Evolutionary conservation across 2,113 vertebrate genomes (phyloP), one percentile per base, ranked within the genome.

Genomic region (Hippocampus guttulatus): DNA sequence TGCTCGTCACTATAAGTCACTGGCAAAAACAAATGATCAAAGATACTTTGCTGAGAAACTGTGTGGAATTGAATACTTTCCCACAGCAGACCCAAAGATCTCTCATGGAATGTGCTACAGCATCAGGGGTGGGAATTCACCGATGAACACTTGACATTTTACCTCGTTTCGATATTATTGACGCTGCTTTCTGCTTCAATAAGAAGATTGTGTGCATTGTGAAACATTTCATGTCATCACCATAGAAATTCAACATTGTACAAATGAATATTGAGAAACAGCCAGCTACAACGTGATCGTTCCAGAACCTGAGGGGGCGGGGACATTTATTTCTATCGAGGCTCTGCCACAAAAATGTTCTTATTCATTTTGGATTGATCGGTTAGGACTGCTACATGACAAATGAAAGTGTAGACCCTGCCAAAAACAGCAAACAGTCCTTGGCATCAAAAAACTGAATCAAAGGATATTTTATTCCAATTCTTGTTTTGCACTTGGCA

Each of bases 371-470:
- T 70, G 16, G 64, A 71, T 67, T 30, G 25, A 66, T 45, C 66
- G 23, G 76, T 76, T 71, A 75, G 51, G 58, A 70, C 41, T 21
- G 49, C 60, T 57, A 62, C 51, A 52, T 69, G 54, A 66, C 70
- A 73, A 82, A 70, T 30, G 66, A 71, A 61, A 61, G 63, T 65
- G 55, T 64, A 20, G 33, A 51, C 25, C 4, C 65, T 78, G 76
- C 73, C 82, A 41, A 64, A 81, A 25, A 27, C 9, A 75, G 81
- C 70, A 75, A 18, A 47, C 6, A 69, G 75, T 80, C 57, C 78
- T 79, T 85, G 81, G 78, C 74, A 76, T 47, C 0, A 5, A 33
- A 38, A 60, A 75, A 72, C 16, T 70, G 68, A 67, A 63, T 64
- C 55, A 64, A 62, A 51, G 27, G 25, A 64, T 30, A 65, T 49